Evolutionary conservation across 1,140 invertebrate species (phyloP), one percentile per base, ranked within the genome.

Genomic region (Theocolax elegans): DNA sequence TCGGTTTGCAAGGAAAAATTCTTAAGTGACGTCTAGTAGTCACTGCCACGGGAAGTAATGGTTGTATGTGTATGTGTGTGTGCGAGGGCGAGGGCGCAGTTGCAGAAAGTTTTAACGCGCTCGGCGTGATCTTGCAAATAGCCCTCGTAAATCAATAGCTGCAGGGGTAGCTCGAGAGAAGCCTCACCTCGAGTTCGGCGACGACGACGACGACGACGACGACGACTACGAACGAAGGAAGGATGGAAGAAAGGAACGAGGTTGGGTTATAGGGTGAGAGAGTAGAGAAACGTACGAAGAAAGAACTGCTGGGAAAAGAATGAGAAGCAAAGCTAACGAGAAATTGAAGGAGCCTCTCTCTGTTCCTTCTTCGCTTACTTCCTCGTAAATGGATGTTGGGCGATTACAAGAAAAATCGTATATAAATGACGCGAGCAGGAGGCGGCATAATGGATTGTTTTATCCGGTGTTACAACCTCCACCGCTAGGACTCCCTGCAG

Each of bases 381-480:
- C 1, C 44, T 40, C 74, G 78, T 79, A 81, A 82, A 82, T 82
- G 81, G 81, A 81, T 81, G 79, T 81, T 81, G 75, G n/a, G 76
- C 79, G 79, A 81, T 82, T 82, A 80, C 78, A 79, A 79, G 78
- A 81, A 82, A 82, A 81, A 81, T 82, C 81, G 78, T 82, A 77
- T 81, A 81, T 81, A 82, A 82, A 81, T 81, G 79, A 79, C 72
- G 60, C 71, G 72, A 72, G 65, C 72, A 65, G 67, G 46, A 58
- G 72, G 49, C 12, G 63, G 38, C 25, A 66, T 65, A 74, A 80
- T 80, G 72, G 77, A 79, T 66, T 66, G 79, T 79, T 81, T 81
- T 80, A 82, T 82, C 79, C 78, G 73, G 72, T 69, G 59, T n/a
- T 56, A 48, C 25, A 31, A 6, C n/a, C 25, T 6, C n/a, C 25